Base-by-base conservation (phyloP, 2,888 invertebrate genomes). In the Ryuthela nishihirai region DNA sequence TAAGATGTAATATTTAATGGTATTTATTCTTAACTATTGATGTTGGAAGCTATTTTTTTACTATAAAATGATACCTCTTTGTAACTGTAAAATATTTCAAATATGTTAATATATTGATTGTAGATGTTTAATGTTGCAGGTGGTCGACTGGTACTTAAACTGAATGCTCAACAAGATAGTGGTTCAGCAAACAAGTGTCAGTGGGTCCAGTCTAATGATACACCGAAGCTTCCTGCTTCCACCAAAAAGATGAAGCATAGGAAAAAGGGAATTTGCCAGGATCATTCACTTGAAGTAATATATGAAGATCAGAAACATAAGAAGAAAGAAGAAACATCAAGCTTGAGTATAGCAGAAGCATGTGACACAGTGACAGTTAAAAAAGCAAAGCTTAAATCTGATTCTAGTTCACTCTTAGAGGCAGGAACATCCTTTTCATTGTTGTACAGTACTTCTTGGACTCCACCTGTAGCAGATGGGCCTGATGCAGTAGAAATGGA, bases 71-170 rank as follows among this genome's bases (percentile, higher is more conserved):
- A n/a, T n/a, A n/a, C n/a, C n/a, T n/a, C n/a, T n/a, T n/a, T n/a
- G n/a, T n/a, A n/a, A 29, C 7, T 9, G 7, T 9, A 9, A 29
- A 29, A 7, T 9, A 29, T 29, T 9, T 29, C 12, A 29, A 29
- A 9, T 29, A 29, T 9, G 12, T 29, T 9, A 29, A 29, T 9
- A 29, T 9, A 9, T 29, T 9, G 7, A 29, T 9, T 9, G 12
- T 29, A 9, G 12, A 29, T 9, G 12, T 29, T 9, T 9, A 29
- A 9, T 29, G 10, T 59, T 43, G 3, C 54, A 53, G 66, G 64
- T 46, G 67, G 67, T 12, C 65, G 66, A 38, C 49, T 67, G 24
- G 66, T 67, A 41, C 62, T 67, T 35, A 67, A 67, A 49, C 46
- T 67, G 34, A 67, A 67, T 56, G 67, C 67, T 35, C 64, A 66